A percentile compares a stretch with the other conserved stretches of the same genome.
These are phyloP conservation scores for Sebastolobus altivelis DNA, from an alignment of 2,797 vertebrate species.

Conservation along the genomic window DNA sequence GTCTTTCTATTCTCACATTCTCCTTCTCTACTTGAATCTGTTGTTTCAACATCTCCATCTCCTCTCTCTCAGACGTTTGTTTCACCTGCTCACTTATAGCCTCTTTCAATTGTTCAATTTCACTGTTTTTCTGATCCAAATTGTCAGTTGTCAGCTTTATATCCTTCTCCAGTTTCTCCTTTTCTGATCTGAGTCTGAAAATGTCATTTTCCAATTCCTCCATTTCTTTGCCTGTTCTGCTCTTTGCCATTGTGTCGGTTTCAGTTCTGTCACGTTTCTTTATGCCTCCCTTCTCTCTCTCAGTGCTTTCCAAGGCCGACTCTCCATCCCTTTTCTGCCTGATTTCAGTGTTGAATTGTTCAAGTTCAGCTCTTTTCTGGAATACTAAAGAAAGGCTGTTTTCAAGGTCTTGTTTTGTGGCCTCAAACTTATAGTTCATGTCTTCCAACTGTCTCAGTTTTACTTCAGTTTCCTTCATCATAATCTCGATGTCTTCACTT, in stretches of 20 bases:
- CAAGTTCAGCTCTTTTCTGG: constrained; percentile 17
- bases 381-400: constrained; percentile 4
- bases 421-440: constrained; percentile 7
- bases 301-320: background rate
- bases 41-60: constrained; percentile 50
- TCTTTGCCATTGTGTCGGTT: background rate
- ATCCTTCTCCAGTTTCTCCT: constrained; percentile 11
- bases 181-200: constrained; percentile 21
- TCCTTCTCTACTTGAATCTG: constrained; percentile 44
- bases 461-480: constrained; percentile 26
- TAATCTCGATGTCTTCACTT: constrained; percentile 23
- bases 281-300: background rate
- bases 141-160: background rate
- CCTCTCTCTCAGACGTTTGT: constrained; percentile 34
- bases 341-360: constrained; percentile 17
- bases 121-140: constrained; percentile 24
- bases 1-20: constrained; percentile 43
- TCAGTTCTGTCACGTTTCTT: background rate
- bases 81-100: constrained; percentile 33
- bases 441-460: constrained; percentile 46
- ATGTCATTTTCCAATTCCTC: constrained; percentile 22
- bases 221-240: constrained; percentile 14
- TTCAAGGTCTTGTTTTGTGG: constrained; percentile 40
- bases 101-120: constrained; percentile 19
- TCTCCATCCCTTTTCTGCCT: background rate